Percentiles rank a stretch among this genome's conserved stretches.
Conservation (phyloP, 1,140 invertebrate genomes). For the Pectinophora gossypiella region DNA sequence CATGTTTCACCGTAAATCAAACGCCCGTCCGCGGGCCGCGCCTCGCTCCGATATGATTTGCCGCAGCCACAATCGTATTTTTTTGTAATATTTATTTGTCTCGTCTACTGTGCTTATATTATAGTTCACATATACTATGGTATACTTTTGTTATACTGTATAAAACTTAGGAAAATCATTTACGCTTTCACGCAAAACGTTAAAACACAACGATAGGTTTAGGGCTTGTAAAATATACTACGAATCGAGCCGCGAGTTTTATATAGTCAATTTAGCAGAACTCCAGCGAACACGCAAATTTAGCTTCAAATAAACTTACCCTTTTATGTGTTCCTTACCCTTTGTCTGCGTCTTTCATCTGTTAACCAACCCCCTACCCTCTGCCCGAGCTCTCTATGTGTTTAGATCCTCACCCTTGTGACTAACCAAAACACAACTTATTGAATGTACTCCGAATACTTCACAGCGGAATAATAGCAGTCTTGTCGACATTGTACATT, state of each 20-base stretch:
- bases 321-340: conserved; percentile 77
- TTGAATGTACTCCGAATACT: conserved; percentile 64
- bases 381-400: conserved; percentile 75
- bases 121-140: conserved; percentile 67
- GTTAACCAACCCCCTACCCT: conserved; percentile 72
- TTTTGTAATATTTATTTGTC: conserved; percentile 73
- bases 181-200: conserved; percentile 74
- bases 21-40: conserved; percentile 16
- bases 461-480: conserved; percentile 58
- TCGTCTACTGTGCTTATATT: conserved; percentile 75
- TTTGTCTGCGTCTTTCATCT: conserved; percentile 80
- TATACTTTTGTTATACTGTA: conserved; percentile 61
- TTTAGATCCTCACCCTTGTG: conserved; percentile 73
- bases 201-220: conserved; percentile 59
- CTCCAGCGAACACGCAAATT: conserved; percentile 72
- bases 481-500: conserved; percentile 65
- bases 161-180: conserved; percentile 73
- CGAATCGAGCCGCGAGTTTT: conserved; percentile 55
- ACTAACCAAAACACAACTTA: conserved; percentile 70
- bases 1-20: conserved; percentile 26
- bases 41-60: conserved; percentile 38
- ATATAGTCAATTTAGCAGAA: conserved; percentile 63
- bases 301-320: conserved; percentile 73
- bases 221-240: conserved; percentile 62
- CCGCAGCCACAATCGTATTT: conserved; percentile 57